Evolutionary conservation across 1,140 invertebrate genomes (phyloP).

Genomic region (Diorhabda sublineata): DNA sequence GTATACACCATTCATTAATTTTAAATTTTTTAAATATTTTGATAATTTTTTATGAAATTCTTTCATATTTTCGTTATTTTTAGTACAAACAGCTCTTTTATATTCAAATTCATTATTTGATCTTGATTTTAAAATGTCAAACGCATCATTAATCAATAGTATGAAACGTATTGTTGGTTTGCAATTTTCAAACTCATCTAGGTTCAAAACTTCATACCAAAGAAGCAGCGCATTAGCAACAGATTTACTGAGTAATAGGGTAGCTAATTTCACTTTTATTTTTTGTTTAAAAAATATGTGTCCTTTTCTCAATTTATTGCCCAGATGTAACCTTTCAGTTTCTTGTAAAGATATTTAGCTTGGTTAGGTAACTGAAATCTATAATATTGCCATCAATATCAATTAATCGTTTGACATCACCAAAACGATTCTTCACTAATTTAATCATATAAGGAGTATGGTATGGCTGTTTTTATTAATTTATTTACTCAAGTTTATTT

Average conservation of each 20-base stretch:
- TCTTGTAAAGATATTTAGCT: conserved; percentile 14
- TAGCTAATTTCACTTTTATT: conserved; percentile 15
- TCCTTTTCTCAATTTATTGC: conserved; percentile 11
- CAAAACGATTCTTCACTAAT: conserved; percentile 23
- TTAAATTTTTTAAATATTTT: conserved; percentile 29
- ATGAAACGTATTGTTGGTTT: conserved; percentile 10
- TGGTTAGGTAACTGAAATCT: conserved; percentile 15
- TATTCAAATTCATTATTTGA: conserved; percentile 25
- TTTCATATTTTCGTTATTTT: conserved; percentile 24
- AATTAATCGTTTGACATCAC: background rate
- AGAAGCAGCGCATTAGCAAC: conserved; percentile 7
- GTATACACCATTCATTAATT: conserved; percentile 10
- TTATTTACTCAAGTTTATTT: too few species aligned
- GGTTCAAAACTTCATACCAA: conserved; percentile 6
- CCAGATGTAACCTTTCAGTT: conserved; percentile 15
- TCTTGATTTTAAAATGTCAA: conserved; percentile 40
- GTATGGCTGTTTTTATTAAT: too few species aligned
- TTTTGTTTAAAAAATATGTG: conserved; percentile 10
- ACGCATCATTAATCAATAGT: conserved; percentile 32
- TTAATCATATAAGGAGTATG: conserved; percentile 24
- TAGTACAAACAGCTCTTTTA: conserved; percentile 23
- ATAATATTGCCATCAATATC: conserved; percentile 8
- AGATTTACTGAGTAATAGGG: conserved; percentile 14
- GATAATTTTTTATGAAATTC: conserved; percentile 18
- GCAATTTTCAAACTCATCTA: background rate